Base-by-base conservation (phyloP, 2,888 invertebrate genomes). In the Oscheius onirici region DNA sequence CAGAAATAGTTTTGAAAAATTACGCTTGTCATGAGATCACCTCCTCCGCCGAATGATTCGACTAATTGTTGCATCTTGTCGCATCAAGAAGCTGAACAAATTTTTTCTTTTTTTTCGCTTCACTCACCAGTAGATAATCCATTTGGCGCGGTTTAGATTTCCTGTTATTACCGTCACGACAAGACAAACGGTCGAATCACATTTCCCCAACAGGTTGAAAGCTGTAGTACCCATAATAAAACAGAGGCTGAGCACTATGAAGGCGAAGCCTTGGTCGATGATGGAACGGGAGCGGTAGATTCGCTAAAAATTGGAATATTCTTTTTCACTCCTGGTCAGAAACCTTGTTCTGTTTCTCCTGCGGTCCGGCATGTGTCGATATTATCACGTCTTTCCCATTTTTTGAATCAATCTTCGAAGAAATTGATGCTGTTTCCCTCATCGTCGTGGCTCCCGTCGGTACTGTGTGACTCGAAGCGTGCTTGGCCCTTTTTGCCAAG, bases 191-290 rank as follows among this genome's bases (percentile, higher is more conserved):
- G 63, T 46, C 2, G 28, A 15, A n/a, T 46, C n/a, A n/a, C 58
- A 40, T 6, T 41, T 10, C 6, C n/a, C n/a, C 2, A 58, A 2
- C 1, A 58, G 24, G 46, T 63, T 63, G 63, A 49, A 63, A 22
- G 28, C 17, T 5, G 24, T 28, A 22, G 63, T 63, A 1, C 46
- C 63, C 8, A 34, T 15, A 5, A 63, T 63, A n/a, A 63, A 63
- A 20, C 63, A 63, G n/a, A 63, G 26, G 49, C 63, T 22, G 26
- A 63, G 34, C 1, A 63, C 34, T n/a, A 63, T 63, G 15, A 63
- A 63, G 49, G 63, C 63, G n/a, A 63, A 63, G 15, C 22, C 63
- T 17, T 63, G 46, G 63, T 63, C 63, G 11, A 63, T 8, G 11
- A 63, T 49, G 28, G 46, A 46, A 10, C 46, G n/a, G n/a, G n/a